Evolutionary conservation across 2,797 vertebrate genomes (phyloP).

Genomic region (Lithobates sylvaticus): DNA sequence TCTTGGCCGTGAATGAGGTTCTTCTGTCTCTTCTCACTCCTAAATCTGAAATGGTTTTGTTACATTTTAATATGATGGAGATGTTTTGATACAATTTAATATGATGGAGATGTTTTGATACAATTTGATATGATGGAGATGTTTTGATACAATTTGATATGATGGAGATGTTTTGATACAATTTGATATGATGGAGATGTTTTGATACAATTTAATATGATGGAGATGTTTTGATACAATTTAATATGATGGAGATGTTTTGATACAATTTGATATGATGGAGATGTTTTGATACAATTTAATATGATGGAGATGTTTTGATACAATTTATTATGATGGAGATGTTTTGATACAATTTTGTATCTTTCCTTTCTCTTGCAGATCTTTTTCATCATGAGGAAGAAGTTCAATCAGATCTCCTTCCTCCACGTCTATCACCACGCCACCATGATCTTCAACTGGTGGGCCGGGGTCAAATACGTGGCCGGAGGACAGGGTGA

Average conservation of each 20-base stretch:
- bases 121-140: too few relatives aligned
- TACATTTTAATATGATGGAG: background rate
- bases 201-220: too few relatives aligned
- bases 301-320: background rate
- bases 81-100: too few relatives aligned
- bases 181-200: too few relatives aligned
- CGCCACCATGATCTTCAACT: constrained; percentile 71
- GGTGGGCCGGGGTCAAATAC: constrained; percentile 74
- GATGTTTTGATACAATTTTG: too few relatives aligned
- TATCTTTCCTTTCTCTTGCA: constrained; percentile 58
- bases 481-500: constrained; percentile 74
- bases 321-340: background rate
- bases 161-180: too few relatives aligned
- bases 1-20: background rate
- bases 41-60: too few relatives aligned
- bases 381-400: constrained; percentile 74
- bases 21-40: background rate
- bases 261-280: background rate
- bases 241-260: background rate
- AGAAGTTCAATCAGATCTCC: constrained; percentile 73
- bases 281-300: background rate
- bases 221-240: background rate
- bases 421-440: constrained; percentile 76
- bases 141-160: too few relatives aligned
- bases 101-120: too few relatives aligned